phyloP scores from a whole-genome alignment of 2,888 invertebrate genomes.

The Palloptera scutellata region DNA sequence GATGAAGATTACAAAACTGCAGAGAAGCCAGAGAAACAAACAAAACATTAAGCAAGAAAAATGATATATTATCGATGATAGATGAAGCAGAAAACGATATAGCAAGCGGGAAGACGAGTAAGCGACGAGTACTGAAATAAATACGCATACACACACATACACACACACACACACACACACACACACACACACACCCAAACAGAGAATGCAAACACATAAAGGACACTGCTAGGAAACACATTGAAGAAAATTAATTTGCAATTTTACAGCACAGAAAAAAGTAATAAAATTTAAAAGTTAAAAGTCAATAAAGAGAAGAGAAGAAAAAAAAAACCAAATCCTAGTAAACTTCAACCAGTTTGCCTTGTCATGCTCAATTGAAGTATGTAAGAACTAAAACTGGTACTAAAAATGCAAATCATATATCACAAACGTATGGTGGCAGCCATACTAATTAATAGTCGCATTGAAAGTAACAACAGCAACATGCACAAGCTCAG shows the following conservation, averaged over 20 bases:
- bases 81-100: not conserved
- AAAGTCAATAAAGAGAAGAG: not conserved
- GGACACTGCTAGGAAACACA: too few relatives aligned
- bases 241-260: too few relatives aligned
- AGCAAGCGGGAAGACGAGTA: not conserved
- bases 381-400: too few relatives aligned
- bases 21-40: not conserved
- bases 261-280: not conserved
- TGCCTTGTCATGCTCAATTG: too few relatives aligned
- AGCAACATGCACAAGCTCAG: too few relatives aligned
- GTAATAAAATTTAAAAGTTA: not conserved
- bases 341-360: too few relatives aligned
- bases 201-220: not conserved
- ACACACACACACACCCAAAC: slow-evolving; percentile 5
- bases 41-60: slow-evolving; percentile 19
- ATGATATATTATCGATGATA: slow-evolving; percentile 3
- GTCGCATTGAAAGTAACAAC: too few relatives aligned
- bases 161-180: slow-evolving; percentile 10
- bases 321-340: not conserved
- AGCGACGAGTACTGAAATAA: not conserved
- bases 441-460: too few relatives aligned
- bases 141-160: not conserved
- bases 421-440: too few relatives aligned
- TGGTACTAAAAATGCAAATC: too few relatives aligned
- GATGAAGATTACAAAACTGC: not conserved